Base-by-base conservation (phyloP, 2,888 invertebrate species). In the Dasysyrphus tricinctus region DNA sequence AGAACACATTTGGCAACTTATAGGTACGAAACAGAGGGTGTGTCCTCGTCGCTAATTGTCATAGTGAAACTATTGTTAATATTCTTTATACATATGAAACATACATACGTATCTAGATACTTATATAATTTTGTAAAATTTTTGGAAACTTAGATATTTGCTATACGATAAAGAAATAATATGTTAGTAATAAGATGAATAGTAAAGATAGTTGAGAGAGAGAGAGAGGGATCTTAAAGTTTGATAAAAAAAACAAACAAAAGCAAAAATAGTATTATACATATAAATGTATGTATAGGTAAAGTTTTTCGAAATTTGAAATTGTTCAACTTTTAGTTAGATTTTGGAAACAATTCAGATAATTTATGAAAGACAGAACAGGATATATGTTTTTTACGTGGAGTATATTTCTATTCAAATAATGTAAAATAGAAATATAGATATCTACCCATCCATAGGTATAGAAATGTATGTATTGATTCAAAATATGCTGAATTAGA, bases 41-140 rank as follows among this genome's bases (percentile, higher is more conserved):
- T 86, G 86, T 86, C 86, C 82, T 86, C 70, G 78, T 39, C 42
- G 47, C 86, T 86, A 86, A 86, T 86, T 81, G 79, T 82, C 72
- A 86, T 73, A 77, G 73, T 70, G 73, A 80, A 86, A 86, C 86
- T 86, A 86, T 86, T 86, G 78, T 86, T 74, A 32, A 32, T 63
- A 29, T 29, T 54, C 29, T 14, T 7, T 29, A n/a, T 32, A 54
- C 8, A 24, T 24, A 24, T 24, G 24, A 2, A 42, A 54, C 14
- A 34, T 51, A 57, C 42, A 54, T 11, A 70, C 5, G 4, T 39
- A 44, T 2, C 2, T 24, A 59, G 2, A 47, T 65, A 3, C 19
- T 37, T 5, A 32, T 7, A 32, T 32, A 32, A 32, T 29, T 54
- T 14, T 24, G 1, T 7, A 54, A 32, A 32, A 54, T 47, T 65